Conservation (phyloP, 2,113 vertebrate genomes). For the Catharus minimus region DNA sequence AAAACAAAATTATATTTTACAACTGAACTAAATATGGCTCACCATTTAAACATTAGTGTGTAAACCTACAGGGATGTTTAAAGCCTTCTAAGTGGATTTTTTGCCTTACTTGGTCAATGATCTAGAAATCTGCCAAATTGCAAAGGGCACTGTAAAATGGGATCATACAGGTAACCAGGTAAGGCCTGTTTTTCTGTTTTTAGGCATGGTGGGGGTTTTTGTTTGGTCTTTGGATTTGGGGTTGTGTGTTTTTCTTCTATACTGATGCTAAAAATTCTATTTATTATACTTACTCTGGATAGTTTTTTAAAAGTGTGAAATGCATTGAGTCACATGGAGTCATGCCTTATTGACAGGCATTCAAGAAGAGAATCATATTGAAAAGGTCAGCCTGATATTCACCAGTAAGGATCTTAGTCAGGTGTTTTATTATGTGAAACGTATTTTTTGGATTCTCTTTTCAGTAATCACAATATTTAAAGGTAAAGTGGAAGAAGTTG, state of each 20-base stretch:
- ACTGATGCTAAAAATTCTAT: not conserved
- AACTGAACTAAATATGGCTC: not conserved
- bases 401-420: not conserved
- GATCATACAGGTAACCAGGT: not conserved
- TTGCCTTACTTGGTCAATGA: not conserved
- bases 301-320: not conserved
- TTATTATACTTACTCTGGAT: not conserved
- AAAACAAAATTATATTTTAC: not conserved
- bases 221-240: not conserved
- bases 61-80: not conserved
- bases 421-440: constrained; percentile 57
- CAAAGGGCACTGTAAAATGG: not conserved
- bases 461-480: constrained; percentile 98
- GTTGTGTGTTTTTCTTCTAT: not conserved
- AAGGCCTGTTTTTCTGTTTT: not conserved
- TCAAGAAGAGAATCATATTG: not conserved
- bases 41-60: not conserved
- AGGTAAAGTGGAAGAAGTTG: constrained; percentile 97
- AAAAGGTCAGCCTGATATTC: constrained; percentile 10
- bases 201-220: not conserved
- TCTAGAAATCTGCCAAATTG: not conserved
- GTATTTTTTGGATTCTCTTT: constrained; percentile 65
- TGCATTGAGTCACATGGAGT: not conserved
- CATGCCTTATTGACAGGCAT: not conserved
- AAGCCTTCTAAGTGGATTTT: not conserved